phyloP scores from a whole-genome alignment of 2,113 vertebrate genomes.

The Naja naja region DNA sequence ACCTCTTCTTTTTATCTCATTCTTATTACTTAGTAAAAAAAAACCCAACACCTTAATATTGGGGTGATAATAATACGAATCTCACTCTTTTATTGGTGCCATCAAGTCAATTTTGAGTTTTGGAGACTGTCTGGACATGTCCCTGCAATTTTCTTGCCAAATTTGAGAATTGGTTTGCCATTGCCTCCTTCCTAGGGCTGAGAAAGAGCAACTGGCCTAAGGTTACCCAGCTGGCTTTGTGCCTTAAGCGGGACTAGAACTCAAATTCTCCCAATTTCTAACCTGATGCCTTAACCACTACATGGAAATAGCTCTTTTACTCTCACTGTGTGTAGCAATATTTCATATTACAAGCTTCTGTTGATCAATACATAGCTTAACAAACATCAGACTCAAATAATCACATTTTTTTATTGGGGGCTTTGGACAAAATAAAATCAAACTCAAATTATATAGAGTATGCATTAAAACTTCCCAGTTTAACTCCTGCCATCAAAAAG shows the following conservation, averaged over 20 bases:
- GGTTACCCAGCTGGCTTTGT: too few relatives aligned
- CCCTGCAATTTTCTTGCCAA: background rate
- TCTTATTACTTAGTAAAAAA: background rate
- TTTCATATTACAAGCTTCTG: background rate
- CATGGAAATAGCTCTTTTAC: too few relatives aligned
- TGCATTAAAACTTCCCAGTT: background rate
- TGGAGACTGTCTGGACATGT: background rate
- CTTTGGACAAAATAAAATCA: background rate
- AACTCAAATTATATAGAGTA: too few relatives aligned
- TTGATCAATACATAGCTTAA: background rate
- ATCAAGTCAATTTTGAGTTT: background rate
- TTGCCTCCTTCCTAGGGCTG: too few relatives aligned
- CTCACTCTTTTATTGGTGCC: background rate
- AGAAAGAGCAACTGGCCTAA: too few relatives aligned
- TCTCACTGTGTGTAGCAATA: background rate
- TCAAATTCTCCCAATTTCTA: too few relatives aligned
- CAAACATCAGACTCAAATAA: background rate
- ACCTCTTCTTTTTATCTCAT: background rate
- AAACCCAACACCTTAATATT: background rate
- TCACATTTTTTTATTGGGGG: background rate
- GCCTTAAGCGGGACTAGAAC: too few relatives aligned
- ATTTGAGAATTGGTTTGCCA: too few relatives aligned
- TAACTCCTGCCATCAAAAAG: background rate
- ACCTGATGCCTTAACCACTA: too few relatives aligned
- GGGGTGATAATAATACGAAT: background rate